These are phyloP conservation scores for Agelaius phoeniceus DNA, from an alignment of 2,113 vertebrate species.

Conservation along the genomic window DNA sequence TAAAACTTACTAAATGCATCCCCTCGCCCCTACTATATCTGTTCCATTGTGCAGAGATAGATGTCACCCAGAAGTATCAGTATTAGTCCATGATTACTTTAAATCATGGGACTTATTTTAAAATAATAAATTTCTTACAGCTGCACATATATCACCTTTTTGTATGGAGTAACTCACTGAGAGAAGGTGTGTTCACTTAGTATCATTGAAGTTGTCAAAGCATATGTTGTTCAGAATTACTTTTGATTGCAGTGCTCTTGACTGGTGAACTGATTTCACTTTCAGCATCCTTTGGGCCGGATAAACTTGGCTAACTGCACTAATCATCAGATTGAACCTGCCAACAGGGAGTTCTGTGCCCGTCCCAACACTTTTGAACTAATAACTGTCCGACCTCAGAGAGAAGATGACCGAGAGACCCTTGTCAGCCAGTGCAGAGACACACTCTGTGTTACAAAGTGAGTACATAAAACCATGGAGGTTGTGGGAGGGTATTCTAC, in stretches of 20 bases:
- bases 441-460: constrained; percentile 96
- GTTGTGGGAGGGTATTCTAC: background rate
- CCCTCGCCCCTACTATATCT: background rate
- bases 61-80: background rate
- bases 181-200: background rate
- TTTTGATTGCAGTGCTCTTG: background rate
- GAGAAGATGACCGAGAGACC: constrained; percentile 91
- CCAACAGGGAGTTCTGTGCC: constrained; percentile 94
- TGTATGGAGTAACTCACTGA: background rate
- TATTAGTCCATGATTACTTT: background rate
- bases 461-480: constrained; percentile 38
- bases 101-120: accelerated
- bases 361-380: constrained; percentile 94
- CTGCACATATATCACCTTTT: background rate
- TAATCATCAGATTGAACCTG: constrained; percentile 88
- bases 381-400: constrained; percentile 89
- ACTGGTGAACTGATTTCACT: background rate
- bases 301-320: constrained; percentile 93
- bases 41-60: background rate
- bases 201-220: background rate
- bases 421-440: constrained; percentile 92
- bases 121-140: background rate
- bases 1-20: background rate
- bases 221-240: background rate
- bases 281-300: constrained; percentile 88